Evolutionary conservation across 2,888 invertebrate genomes (phyloP).

Genomic region (Boloria selene): DNA sequence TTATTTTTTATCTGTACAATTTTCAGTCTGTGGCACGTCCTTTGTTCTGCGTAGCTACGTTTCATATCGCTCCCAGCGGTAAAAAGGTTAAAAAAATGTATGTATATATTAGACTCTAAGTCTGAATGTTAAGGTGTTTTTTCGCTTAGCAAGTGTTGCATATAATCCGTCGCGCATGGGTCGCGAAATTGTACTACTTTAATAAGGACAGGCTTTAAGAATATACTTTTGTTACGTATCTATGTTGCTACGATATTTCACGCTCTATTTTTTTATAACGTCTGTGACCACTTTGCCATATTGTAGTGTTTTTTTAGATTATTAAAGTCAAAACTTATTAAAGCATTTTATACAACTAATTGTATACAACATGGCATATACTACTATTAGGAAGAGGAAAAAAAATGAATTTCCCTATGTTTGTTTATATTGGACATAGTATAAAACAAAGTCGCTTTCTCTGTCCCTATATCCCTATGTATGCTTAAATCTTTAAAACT

Average conservation of each 20-base stretch:
- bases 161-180: constrained; percentile 24
- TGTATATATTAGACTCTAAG: constrained; percentile 20
- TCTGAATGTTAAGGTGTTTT: neutral
- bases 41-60: constrained; percentile 36
- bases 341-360: too few species aligned
- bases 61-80: constrained; percentile 33
- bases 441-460: too few species aligned
- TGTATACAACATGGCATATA: too few species aligned
- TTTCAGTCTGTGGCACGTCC: constrained; percentile 31
- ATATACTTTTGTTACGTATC: constrained; percentile 19
- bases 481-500: too few species aligned
- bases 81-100: constrained; percentile 15
- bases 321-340: too few species aligned
- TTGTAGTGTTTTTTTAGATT: too few species aligned
- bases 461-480: too few species aligned
- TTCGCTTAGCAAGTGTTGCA: constrained; percentile 11
- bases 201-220: constrained; percentile 33
- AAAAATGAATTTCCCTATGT: too few species aligned
- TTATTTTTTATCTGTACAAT: constrained; percentile 28
- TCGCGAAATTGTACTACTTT: constrained; percentile 33
- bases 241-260: constrained; percentile 15
- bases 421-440: too few species aligned
- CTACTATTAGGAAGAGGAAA: too few species aligned
- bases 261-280: neutral
- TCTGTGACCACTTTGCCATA: too few species aligned